Evolutionary conservation across 1,140 invertebrate genomes (phyloP).

Genomic region (Drosophila santomea): DNA sequence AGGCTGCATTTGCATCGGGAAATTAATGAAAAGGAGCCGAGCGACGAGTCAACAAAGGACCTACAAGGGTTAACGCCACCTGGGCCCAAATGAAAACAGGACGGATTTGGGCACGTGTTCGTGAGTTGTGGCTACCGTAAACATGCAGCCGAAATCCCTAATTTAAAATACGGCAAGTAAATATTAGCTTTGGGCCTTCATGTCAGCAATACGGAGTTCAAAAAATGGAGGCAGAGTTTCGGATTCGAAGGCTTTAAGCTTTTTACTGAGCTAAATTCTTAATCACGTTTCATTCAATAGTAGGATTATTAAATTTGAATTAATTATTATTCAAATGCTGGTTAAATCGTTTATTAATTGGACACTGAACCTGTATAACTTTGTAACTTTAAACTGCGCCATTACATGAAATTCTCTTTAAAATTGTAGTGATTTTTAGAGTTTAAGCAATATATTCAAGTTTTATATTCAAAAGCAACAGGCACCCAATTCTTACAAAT

Average conservation of each 20-base stretch:
- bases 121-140: conserved; percentile 53
- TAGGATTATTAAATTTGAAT: conserved; percentile 26
- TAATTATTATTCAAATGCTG: not conserved
- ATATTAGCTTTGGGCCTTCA: conserved; percentile 55
- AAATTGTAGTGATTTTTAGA: too few species aligned
- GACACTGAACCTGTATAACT: not conserved
- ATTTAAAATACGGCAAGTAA: conserved; percentile 68
- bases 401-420: too few species aligned
- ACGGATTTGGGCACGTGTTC: conserved; percentile 27
- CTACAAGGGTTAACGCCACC: conserved; percentile 26
- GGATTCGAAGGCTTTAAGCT: conserved; percentile 17
- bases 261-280: conserved; percentile 8
- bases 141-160: conserved; percentile 50
- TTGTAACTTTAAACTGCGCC: not conserved
- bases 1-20: conserved; percentile 42
- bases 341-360: too few species aligned
- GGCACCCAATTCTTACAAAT: not conserved
- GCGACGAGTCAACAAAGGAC: conserved; percentile 52
- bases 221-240: not conserved
- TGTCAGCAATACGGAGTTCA: conserved; percentile 3
- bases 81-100: conserved; percentile 21
- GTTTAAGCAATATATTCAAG: too few species aligned
- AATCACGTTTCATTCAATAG: conserved; percentile 4
- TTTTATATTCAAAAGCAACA: not conserved
- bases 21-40: conserved; percentile 55